Evolutionary conservation across 2,888 invertebrate genomes (phyloP).

Genomic region (Aporophyla nigra): DNA sequence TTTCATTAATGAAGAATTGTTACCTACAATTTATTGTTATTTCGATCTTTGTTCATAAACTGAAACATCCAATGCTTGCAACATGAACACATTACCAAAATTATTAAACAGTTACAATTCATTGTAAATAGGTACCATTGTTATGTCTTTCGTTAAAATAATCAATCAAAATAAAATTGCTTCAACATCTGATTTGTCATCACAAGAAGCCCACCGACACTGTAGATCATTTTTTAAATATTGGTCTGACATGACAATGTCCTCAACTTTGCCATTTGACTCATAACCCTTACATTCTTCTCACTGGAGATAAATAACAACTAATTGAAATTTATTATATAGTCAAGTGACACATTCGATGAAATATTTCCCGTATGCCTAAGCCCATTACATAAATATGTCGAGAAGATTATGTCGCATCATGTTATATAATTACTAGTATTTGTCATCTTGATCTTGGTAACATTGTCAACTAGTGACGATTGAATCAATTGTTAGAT

Average conservation of each 20-base stretch:
- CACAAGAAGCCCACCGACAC: constrained; percentile 1
- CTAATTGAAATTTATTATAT: constrained; percentile 51
- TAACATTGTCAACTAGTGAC: background rate
- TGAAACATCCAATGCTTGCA: background rate
- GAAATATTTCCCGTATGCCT: constrained; percentile 10
- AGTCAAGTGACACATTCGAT: constrained; percentile 21
- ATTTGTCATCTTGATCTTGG: background rate
- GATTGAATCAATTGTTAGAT: background rate
- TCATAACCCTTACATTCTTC: constrained; percentile 13
- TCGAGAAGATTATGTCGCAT: background rate
- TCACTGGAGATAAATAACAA: background rate
- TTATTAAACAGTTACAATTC: background rate
- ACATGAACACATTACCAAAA: background rate
- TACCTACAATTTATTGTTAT: too few species aligned
- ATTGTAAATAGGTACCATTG: background rate
- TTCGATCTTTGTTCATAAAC: too few species aligned
- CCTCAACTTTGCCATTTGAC: constrained; percentile 51
- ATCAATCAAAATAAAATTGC: constrained; percentile 35
- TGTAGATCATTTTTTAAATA: constrained; percentile 35
- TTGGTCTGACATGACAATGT: constrained; percentile 24
- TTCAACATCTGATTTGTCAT: constrained; percentile 42
- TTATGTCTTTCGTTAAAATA: constrained; percentile 4
- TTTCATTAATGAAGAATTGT: background rate
- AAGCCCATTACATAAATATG: constrained; percentile 1
- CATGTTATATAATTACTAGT: background rate